These are phyloP conservation scores for Oryzias curvinotus DNA, from an alignment of 2,113 vertebrate genomes.

Conservation along the genomic window DNA sequence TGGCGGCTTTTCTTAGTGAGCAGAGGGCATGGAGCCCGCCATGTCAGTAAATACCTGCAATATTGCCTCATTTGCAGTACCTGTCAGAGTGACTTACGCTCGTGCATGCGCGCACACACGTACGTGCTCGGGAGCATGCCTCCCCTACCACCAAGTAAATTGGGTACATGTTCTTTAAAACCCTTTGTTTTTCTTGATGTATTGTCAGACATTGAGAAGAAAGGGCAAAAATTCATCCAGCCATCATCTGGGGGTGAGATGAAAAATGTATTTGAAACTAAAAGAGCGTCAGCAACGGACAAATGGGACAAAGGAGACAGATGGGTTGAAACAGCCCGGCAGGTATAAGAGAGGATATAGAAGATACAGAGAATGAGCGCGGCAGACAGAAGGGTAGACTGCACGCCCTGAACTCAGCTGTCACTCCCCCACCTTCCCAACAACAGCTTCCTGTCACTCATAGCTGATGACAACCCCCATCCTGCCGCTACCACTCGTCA, in stretches of 20 bases:
- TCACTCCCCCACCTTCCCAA: slow-evolving; percentile 23
- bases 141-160: slow-evolving; percentile 65
- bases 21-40: slow-evolving; percentile 16
- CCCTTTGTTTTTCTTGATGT: slow-evolving; percentile 71
- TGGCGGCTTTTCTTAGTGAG: slow-evolving; percentile 29
- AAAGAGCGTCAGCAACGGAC: slow-evolving; percentile 23
- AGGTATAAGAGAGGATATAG: slow-evolving; percentile 38
- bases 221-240: slow-evolving; percentile 53
- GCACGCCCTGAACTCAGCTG: slow-evolving; percentile 53
- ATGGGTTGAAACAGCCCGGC: slow-evolving; percentile 45
- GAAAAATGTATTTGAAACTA: slow-evolving; percentile 19
- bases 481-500: slow-evolving; percentile 64
- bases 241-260: slow-evolving; percentile 20
- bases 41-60: slow-evolving; percentile 67
- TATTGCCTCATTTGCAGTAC: slow-evolving; percentile 70
- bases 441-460: slow-evolving; percentile 65
- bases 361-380: slow-evolving; percentile 26
- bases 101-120: background rate
- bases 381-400: slow-evolving; percentile 46
- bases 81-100: slow-evolving; percentile 69
- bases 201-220: slow-evolving; percentile 54
- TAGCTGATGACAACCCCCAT: slow-evolving; percentile 62
- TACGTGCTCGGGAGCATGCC: slow-evolving; percentile 16
- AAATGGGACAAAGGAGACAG: slow-evolving; percentile 40
- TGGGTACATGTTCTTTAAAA: slow-evolving; percentile 73